phyloP scores from a whole-genome alignment of 2,888 invertebrate genomes.

The Platyscelio sp. region DNA sequence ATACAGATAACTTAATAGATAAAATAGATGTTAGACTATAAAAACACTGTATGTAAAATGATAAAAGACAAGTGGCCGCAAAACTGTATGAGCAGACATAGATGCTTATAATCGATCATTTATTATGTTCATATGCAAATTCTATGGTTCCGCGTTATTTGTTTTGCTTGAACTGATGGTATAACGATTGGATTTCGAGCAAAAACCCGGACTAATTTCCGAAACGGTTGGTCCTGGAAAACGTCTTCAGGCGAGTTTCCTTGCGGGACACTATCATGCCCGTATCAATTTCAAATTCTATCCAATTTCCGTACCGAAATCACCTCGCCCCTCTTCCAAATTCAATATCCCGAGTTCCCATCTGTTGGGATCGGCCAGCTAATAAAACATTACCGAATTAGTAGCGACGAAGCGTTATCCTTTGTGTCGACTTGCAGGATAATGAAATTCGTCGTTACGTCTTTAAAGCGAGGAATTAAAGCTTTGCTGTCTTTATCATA shows the following conservation, averaged over 20 bases:
- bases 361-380: conserved; percentile 44
- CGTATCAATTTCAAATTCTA: conserved; percentile 60
- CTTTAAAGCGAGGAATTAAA: conserved; percentile 11
- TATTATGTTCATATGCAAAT: no score
- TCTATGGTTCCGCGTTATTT: no score
- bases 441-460: conserved; percentile 35
- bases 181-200: conserved; percentile 24
- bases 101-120: no score
- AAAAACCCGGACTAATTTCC: conserved; percentile 58
- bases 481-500: neutral
- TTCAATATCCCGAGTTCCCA: conserved; percentile 59
- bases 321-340: conserved; percentile 34
- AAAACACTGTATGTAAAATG: no score
- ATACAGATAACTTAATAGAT: no score
- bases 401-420: conserved; percentile 20
- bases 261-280: conserved; percentile 42
- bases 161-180: conserved; percentile 11
- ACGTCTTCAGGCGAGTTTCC: conserved; percentile 39
- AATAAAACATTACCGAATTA: conserved; percentile 60
- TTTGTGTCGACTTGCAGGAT: conserved; percentile 36
- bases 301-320: conserved; percentile 59
- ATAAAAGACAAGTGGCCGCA: no score
- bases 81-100: no score
- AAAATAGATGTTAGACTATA: no score
- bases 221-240: conserved; percentile 50